A percentile compares a stretch with the other conserved stretches of the same genome.
These are phyloP conservation scores for Hydroisotoma schaefferi DNA, from an alignment of 2,888 invertebrate genomes.

Conservation along the genomic window DNA sequence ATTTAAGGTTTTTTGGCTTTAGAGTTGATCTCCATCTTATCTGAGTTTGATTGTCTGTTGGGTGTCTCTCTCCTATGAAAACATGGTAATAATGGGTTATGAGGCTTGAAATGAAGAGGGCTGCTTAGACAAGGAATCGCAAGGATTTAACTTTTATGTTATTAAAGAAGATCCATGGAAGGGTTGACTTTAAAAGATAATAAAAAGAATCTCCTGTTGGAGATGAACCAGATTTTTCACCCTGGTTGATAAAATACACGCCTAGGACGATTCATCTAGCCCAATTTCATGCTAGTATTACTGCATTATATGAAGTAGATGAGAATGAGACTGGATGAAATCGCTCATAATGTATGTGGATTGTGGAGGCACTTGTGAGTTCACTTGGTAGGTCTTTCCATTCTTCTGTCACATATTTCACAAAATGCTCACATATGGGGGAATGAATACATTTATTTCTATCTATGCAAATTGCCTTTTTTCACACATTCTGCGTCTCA, in stretches of 20 bases:
- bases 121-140: slow-evolving; percentile 1
- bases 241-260: background rate
- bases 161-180: background rate
- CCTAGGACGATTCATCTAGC: too few relatives aligned
- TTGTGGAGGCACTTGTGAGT: too few relatives aligned
- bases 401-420: slow-evolving; percentile 13
- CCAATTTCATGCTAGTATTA: too few relatives aligned
- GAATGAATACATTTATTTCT: slow-evolving; percentile 21
- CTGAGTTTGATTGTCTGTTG: too few relatives aligned
- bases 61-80: background rate
- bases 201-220: too few relatives aligned
- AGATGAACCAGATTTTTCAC: slow-evolving; percentile 10
- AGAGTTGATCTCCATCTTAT: too few relatives aligned
- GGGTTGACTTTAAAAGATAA: background rate
- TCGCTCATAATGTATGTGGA: too few relatives aligned
- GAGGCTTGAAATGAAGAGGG: slow-evolving; percentile 19
- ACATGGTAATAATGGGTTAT: slow-evolving; percentile 18
- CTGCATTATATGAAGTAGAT: too few relatives aligned
- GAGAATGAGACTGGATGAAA: too few relatives aligned
- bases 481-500: slow-evolving; percentile 21
- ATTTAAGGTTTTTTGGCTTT: too few relatives aligned
- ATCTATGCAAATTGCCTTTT: slow-evolving; percentile 27
- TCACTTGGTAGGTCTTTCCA: background rate
- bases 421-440: slow-evolving; percentile 8
- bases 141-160: background rate